Base-by-base conservation (phyloP, 2,888 invertebrate species). In the Tuta absoluta region DNA sequence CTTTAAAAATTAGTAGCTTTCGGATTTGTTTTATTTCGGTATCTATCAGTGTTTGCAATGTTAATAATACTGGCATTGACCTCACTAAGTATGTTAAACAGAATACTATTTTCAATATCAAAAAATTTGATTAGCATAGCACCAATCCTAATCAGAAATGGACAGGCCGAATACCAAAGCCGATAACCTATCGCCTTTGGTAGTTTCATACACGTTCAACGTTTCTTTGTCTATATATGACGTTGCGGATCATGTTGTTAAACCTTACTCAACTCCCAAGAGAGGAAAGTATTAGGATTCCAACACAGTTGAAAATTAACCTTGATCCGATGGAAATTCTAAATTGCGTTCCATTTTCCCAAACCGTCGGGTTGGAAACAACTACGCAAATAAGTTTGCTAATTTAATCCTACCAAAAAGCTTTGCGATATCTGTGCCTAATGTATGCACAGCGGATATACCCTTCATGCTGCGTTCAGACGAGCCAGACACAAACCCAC, bases 381-480 rank as follows among this genome's bases (percentile, higher is more conserved):
- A 81, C 78, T 77, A 78, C 75, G 75, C 78, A 81, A 85, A 85
- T 83, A 85, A 85, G 81, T 84, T 84, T 80, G 85, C 85, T 86
- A 87, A 89, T 89, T 87, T 90, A 87, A 89, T 87, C 85, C 81
- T 72, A 76, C 78, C 80, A 80, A 87, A 89, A 89, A 90, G 85
- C 85, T 87, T 85, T 80, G 80, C 82, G 85, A 88, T 89, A 88
- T 89, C 90, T 89, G 86, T 78, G 81, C 75, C 76, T 90, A 91
- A 91, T 91, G 86, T 89, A 91, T 89, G 90, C 91, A 85, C 83
- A 81, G 73, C 79, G 84, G 85, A 85, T 81, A 75, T 82, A 84
- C 85, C 87, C 82, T 82, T 79, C 53, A 67, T 71, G 83, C 71
- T 68, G 63, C 71, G 79, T 85, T 67, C 67, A 41, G 33, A 63